Conservation (phyloP, 2,888 invertebrate species). For the Rhagonycha fulva region DNA sequence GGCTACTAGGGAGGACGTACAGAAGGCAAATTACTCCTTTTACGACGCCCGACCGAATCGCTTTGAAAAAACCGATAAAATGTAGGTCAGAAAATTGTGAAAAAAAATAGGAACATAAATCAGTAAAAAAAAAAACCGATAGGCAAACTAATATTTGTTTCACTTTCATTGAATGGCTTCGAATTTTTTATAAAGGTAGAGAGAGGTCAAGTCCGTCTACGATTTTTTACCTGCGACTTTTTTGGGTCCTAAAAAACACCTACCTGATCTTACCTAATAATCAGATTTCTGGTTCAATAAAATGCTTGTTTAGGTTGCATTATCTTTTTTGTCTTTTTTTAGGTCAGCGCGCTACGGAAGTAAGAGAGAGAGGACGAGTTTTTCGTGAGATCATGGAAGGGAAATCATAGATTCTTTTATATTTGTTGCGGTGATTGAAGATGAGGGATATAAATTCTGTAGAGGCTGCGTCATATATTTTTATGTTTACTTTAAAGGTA, state of each 20-base stretch:
- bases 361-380: not conserved
- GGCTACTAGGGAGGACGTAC: not conserved
- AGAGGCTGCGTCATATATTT: not conserved
- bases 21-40: not conserved
- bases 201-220: slow-evolving; percentile 30
- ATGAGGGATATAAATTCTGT: slow-evolving; percentile 28
- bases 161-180: slow-evolving; percentile 21
- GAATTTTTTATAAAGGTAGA: slow-evolving; percentile 22
- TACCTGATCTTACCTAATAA: slow-evolving; percentile 48
- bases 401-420: slow-evolving; percentile 20
- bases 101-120: not conserved
- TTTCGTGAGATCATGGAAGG: not conserved
- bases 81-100: not conserved
- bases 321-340: not conserved
- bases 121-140: not conserved
- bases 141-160: slow-evolving; percentile 7
- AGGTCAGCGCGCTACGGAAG: not conserved
- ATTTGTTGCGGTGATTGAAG: slow-evolving; percentile 38
- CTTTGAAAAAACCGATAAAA: not conserved
- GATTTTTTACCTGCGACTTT: slow-evolving; percentile 42
- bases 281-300: slow-evolving; percentile 38
- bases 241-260: slow-evolving; percentile 37
- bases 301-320: slow-evolving; percentile 24
- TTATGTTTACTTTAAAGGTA: not conserved
- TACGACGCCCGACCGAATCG: not conserved